Evolutionary conservation across 1,140 invertebrate genomes (phyloP), one percentile per base, ranked within the genome.

Genomic region (Eupristina koningsbergeri): DNA sequence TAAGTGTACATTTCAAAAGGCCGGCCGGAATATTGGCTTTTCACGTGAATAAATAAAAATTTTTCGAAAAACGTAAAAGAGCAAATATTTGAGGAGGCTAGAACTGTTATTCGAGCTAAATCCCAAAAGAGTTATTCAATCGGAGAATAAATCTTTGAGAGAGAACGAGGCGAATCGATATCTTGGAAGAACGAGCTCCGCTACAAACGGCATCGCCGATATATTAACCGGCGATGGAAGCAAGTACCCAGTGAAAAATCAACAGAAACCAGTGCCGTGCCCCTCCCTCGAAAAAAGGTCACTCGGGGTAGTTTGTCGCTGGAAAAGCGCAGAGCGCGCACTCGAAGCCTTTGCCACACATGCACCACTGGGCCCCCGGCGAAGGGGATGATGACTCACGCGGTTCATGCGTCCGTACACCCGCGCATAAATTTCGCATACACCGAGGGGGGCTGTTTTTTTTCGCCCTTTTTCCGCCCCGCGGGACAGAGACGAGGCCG

Each of bases 351-450:
- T 11, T 5, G 41, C 41, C 41, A 17, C 47, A n/a, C 74, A 41
- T 26, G 22, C 34, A 39, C 19, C 7, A 26, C 67, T 39, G 19
- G 67, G 36, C 13, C 26, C 63, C 17, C 29, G 45, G 3, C 41
- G 74, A n/a, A 53, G 19, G n/a, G 39, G n/a, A n/a, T n/a, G n/a
- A 79, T 79, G 77, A 79, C 58, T 79, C 77, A 79, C 58, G 3
- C 1, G 67, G 50, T 41, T 73, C 36, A 8, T 36, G 31, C 45
- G 45, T 29, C 13, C 75, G 36, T 36, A 31, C 45, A 29, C 69
- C 13, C 50, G 63, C 61, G 81, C 81, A 83, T 83, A 78, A 78
- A 83, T 83, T 83, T 83, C 45, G 31, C 81, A 67, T 15, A 58
- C 15, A 63, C 8, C 73, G 31, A 11, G 45, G 71, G 58, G 74